Evolutionary conservation across 2,797 vertebrate species (phyloP), one percentile per base, ranked within the genome.

Genomic region (Enteromius argenteus): DNA sequence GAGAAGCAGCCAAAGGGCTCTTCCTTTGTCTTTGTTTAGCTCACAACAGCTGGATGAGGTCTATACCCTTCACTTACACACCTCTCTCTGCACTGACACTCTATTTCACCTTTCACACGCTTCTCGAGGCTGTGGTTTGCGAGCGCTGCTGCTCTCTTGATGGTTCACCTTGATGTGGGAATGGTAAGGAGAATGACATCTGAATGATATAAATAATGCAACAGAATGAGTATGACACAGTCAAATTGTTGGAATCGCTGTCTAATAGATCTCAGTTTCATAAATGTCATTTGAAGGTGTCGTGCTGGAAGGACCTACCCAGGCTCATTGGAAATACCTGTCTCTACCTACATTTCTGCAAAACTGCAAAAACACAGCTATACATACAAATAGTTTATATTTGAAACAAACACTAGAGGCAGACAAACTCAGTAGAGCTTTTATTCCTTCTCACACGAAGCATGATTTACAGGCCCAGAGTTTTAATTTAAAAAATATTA

Each of bases 21-120:
- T 51, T 84, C 78, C 86, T 88, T 86, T 91, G 86, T 86, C 68
- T 86, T 68, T 94, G 89, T 93, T 94, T 92, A 90, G 85, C 88
- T 91, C 86, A 76, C 89, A 91, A 87, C 91, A 92, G 87, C 88
- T 92, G 88, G 84, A 86, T 88, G 85, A 83, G 53, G 87, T 88
- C 88, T 91, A 60, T 87, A 82, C 83, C 89, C 71, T 87, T 90
- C 80, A 87, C 86, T 87, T 53, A 72, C 80, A 84, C 66, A 35
- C 37, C 5, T 74, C 67, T 83, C 23, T 15, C n/a, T 44, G 9
- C 4, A 21, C 84, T 21, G n/a, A 71, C 56, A 42, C 83, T 64
- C 32, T 35, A 27, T 80, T 37, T 53, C 68, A 68, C 71, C 89
- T 53, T 68, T 17, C 37, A 35, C 39, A 62, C 5, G n/a, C 56